phyloP scores from a whole-genome alignment of 2,797 vertebrate genomes.

The Pangasius mekongensis region DNA sequence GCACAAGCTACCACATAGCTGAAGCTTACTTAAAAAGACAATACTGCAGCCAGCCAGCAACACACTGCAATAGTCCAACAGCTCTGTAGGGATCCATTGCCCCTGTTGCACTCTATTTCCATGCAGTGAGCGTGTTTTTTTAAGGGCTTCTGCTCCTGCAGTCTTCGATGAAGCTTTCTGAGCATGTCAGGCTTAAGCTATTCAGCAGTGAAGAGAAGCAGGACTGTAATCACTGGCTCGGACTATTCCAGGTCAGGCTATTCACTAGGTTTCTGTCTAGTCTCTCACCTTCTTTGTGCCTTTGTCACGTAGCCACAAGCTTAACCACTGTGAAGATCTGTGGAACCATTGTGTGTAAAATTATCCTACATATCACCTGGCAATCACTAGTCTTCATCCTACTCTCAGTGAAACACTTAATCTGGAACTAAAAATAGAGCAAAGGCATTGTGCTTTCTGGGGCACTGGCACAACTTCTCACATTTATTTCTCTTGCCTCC shows the following conservation, averaged over 20 bases:
- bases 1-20: background rate
- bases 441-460: constrained; percentile 61
- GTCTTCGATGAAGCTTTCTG: background rate
- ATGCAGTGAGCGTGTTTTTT: constrained; percentile 35
- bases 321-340: background rate
- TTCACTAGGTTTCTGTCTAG: background rate
- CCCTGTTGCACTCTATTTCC: constrained; percentile 47
- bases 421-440: constrained; percentile 72
- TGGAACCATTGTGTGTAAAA: background rate
- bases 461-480: constrained; percentile 21
- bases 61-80: background rate
- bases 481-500: constrained; percentile 23
- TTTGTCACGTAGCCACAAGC: background rate
- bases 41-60: background rate
- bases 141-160: background rate
- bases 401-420: constrained; percentile 75
- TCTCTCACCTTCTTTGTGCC: background rate
- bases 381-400: constrained; percentile 65
- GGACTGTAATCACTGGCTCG: constrained; percentile 39
- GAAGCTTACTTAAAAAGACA: background rate
- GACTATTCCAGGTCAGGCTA: constrained; percentile 22
- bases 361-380: constrained; percentile 46
- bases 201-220: constrained; percentile 32
- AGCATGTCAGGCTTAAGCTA: background rate
- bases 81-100: background rate